Conservation (phyloP, 2,113 vertebrate species). For the Rhombomys opimus region DNA sequence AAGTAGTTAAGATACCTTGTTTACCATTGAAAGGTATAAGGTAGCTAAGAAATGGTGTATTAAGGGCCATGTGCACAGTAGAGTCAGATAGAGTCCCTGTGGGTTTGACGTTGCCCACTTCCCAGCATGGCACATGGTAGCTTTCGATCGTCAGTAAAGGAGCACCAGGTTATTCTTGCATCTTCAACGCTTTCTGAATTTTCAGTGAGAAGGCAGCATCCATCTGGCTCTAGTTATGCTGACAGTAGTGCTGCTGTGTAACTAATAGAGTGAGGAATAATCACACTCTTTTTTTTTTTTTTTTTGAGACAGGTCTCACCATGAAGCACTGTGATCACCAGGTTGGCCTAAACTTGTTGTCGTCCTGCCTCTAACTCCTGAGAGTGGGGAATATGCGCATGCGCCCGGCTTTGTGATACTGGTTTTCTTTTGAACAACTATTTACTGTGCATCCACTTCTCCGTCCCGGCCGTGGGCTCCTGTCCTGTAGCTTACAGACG, state of each 20-base stretch:
- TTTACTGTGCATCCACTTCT: constrained; percentile 41
- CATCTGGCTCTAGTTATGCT: neutral
- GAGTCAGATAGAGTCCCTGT: neutral
- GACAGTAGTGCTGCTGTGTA: constrained; percentile 24
- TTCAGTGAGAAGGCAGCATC: constrained; percentile 41
- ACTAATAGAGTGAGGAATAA: constrained; percentile 12
- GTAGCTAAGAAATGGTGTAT: constrained; percentile 8
- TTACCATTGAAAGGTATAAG: neutral
- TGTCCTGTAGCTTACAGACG: neutral
- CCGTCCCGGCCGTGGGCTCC: neutral
- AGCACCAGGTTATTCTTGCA: constrained; percentile 5
- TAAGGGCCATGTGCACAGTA: constrained; percentile 40
- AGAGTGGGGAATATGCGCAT: neutral
- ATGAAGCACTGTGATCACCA: neutral
- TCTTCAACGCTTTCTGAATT: constrained; percentile 41
- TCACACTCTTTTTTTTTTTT: neutral
- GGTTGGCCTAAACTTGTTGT: neutral
- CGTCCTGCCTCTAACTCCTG: neutral
- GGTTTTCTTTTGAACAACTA: constrained; percentile 24
- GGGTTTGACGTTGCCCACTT: constrained; percentile 19
- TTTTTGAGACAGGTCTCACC: neutral
- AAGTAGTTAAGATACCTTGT: constrained; percentile 38
- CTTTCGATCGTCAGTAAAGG: constrained; percentile 39
- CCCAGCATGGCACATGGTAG: neutral
- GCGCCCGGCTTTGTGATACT: neutral